Evolutionary conservation across 2,888 invertebrate species (phyloP).

Genomic region (Drosophila nr. perissopoda): DNA sequence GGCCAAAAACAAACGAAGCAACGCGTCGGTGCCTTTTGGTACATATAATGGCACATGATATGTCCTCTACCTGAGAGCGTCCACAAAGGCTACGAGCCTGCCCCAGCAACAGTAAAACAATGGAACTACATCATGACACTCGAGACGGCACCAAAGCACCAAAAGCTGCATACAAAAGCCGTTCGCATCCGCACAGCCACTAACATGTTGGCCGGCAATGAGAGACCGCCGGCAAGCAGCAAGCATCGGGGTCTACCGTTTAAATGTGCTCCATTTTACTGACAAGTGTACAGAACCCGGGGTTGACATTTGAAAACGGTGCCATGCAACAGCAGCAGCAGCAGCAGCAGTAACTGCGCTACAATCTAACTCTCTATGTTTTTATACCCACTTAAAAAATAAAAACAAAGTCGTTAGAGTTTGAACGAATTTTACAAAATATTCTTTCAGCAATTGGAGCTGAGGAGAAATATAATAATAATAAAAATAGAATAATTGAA

Average conservation of each 20-base stretch:
- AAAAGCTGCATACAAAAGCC: slow-evolving; percentile 67
- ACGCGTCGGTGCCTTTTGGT: slow-evolving; percentile 69
- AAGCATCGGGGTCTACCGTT: slow-evolving; percentile 53
- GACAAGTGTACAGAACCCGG: slow-evolving; percentile 74
- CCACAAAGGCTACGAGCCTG: slow-evolving; percentile 29
- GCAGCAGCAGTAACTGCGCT: background rate
- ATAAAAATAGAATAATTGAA: background rate
- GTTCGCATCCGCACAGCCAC: slow-evolving; percentile 25
- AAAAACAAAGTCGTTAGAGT: background rate
- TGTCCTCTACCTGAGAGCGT: slow-evolving; percentile 74
- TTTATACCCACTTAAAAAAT: background rate
- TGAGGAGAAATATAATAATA: background rate
- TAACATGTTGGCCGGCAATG: slow-evolving; percentile 22
- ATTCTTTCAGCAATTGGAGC: background rate
- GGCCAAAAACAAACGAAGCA: slow-evolving; percentile 38
- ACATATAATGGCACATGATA: slow-evolving; percentile 74
- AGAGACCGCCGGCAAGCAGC: slow-evolving; percentile 19
- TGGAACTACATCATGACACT: slow-evolving; percentile 62
- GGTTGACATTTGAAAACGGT: slow-evolving; percentile 75
- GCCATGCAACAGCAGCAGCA: slow-evolving; percentile 36
- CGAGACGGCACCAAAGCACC: slow-evolving; percentile 67
- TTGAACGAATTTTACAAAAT: background rate
- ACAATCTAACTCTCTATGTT: background rate
- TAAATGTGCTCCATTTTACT: slow-evolving; percentile 82
- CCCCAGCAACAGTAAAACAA: slow-evolving; percentile 44